Conservation (phyloP, 2,888 invertebrate species). For the Cepaea hortensis region DNA sequence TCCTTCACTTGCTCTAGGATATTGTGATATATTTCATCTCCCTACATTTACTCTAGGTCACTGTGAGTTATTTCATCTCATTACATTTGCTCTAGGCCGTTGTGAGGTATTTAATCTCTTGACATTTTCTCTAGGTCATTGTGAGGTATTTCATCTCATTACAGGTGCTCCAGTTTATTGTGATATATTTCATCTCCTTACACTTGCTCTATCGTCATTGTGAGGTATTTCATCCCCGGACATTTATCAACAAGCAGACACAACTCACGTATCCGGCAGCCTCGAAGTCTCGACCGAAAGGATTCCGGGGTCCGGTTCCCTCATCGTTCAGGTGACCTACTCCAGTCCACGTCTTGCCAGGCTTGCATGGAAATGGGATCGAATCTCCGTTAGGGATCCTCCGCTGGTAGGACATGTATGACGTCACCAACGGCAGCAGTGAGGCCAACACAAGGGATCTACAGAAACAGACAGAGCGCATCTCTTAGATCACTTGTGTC, state of each 20-base stretch:
- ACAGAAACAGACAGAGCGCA: neutral
- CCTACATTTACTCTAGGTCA: too few species aligned
- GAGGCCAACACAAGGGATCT: slow-evolving; percentile 16
- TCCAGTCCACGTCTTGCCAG: slow-evolving; percentile 58
- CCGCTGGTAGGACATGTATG: slow-evolving; percentile 31
- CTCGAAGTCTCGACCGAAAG: slow-evolving; percentile 58
- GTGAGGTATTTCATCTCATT: too few species aligned
- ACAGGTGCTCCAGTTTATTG: too few species aligned
- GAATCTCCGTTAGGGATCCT: slow-evolving; percentile 80
- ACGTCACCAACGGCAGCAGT: slow-evolving; percentile 9
- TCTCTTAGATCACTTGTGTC: neutral
- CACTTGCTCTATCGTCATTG: too few species aligned
- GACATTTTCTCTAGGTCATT: too few species aligned
- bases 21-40: too few species aligned
- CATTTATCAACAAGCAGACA: neutral
- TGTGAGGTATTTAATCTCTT: too few species aligned
- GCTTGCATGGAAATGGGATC: slow-evolving; percentile 59
- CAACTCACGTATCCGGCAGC: slow-evolving; percentile 30
- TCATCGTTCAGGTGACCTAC: slow-evolving; percentile 55
- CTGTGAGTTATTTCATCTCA: too few species aligned
- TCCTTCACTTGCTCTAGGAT: too few species aligned
- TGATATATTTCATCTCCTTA: too few species aligned
- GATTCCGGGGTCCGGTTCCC: slow-evolving; percentile 58
- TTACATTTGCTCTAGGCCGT: too few species aligned
- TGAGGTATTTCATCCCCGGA: too few species aligned